A percentile compares a stretch with the other conserved stretches of the same genome.
These are phyloP conservation scores for Andrena marginata DNA, from an alignment of 2,888 invertebrate genomes.

Conservation along the genomic window DNA sequence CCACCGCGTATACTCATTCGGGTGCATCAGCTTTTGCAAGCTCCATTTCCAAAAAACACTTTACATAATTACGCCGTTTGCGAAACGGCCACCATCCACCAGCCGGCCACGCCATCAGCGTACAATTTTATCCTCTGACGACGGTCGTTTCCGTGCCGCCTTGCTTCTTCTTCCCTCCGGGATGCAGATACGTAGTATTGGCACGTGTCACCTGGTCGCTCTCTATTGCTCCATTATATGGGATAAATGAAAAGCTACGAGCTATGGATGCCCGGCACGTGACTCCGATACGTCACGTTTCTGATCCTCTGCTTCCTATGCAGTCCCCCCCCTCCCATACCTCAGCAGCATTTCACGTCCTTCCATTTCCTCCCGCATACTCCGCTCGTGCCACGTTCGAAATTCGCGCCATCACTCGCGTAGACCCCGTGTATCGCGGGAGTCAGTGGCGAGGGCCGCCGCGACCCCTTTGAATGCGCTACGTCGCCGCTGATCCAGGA, in stretches of 20 bases:
- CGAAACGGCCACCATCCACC: neutral
- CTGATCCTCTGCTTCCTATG: constrained; percentile 50
- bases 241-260: constrained; percentile 66
- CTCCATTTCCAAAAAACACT: neutral
- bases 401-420: constrained; percentile 9
- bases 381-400: neutral
- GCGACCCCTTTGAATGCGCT: neutral
- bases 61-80: neutral
- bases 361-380: constrained; percentile 2
- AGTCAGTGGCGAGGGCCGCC: neutral
- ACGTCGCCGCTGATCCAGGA: neutral
- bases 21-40: too few relatives aligned
- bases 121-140: neutral
- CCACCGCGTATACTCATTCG: too few relatives aligned
- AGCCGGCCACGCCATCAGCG: neutral
- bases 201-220: constrained; percentile 42
- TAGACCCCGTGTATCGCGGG: constrained; percentile 1
- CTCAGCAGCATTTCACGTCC: neutral
- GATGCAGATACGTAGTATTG: constrained; percentile 21
- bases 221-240: constrained; percentile 53
- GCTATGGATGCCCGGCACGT: constrained; percentile 55
- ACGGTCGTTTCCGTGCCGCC: neutral
- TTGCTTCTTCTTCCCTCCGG: constrained; percentile 9
- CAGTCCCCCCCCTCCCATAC: neutral
- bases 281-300: constrained; percentile 64